A percentile compares a stretch with the other conserved stretches of the same genome.
Conservation (phyloP, 2,113 vertebrate genomes). For the Otis tarda region DNA sequence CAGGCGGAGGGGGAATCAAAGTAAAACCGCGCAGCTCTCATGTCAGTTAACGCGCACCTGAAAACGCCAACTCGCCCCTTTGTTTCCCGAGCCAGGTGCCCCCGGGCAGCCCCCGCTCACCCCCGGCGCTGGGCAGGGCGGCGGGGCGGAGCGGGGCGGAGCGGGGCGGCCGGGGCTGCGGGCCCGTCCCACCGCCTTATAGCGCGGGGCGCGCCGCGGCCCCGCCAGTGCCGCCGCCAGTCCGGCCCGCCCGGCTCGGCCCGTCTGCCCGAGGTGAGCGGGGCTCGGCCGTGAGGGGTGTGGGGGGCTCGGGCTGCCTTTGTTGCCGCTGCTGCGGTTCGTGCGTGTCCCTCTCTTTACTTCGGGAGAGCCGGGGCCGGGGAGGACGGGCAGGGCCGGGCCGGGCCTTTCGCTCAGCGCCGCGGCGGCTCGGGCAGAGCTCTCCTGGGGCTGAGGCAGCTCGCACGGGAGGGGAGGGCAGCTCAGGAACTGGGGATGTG, state of each 20-base stretch:
- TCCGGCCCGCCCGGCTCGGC: not conserved
- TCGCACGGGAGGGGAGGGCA: too few relatives aligned
- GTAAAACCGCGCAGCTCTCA: accelerated
- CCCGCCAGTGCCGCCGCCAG: too few relatives aligned
- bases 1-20: not conserved
- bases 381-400: not conserved
- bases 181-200: not conserved
- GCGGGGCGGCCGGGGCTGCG: not conserved
- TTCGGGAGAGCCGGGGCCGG: not conserved
- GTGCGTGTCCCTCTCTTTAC: too few relatives aligned
- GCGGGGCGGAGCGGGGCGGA: not conserved
- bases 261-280: not conserved
- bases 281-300: not conserved
- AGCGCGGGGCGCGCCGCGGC: not conserved
- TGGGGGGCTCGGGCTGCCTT: too few relatives aligned
- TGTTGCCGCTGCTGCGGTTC: too few relatives aligned
- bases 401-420: too few relatives aligned
- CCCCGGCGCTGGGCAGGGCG: too few relatives aligned
- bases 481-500: not conserved
- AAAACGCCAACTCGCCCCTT: not conserved
- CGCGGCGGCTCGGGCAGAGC: too few relatives aligned
- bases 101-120: not conserved
- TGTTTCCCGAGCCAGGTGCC: not conserved
- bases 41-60: accelerated
- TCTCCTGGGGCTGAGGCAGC: not conserved